Conservation (phyloP, 1,140 invertebrate species). For the Drosophila eugracilis region DNA sequence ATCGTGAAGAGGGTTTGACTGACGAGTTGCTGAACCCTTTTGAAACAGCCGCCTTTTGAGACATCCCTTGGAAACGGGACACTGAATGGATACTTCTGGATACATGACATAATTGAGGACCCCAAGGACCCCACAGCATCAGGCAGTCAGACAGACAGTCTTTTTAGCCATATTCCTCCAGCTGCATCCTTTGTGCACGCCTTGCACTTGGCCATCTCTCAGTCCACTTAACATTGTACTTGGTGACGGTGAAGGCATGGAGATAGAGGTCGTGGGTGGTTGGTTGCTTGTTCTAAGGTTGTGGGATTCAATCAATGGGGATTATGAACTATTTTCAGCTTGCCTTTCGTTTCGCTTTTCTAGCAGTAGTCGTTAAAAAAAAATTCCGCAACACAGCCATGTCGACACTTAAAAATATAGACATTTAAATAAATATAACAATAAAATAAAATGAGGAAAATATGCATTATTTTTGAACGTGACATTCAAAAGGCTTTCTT, state of each 20-base stretch:
- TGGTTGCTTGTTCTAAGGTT: conserved; percentile 2
- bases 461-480: neutral
- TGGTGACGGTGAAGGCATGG: neutral
- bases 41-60: conserved; percentile 2
- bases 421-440: neutral
- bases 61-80: neutral
- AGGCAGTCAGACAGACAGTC: conserved; percentile 9
- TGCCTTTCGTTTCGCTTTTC: conserved; percentile 19
- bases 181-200: conserved; percentile 25
- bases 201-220: neutral
- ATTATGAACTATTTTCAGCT: conserved; percentile 73
- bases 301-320: conserved; percentile 63
- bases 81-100: conserved; percentile 11
- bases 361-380: neutral
- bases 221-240: conserved; percentile 39
- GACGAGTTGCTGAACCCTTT: neutral
- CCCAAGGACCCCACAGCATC: conserved; percentile 1
- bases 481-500: neutral
- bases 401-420: neutral
- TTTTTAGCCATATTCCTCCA: conserved; percentile 19
- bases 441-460: neutral
- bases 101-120: conserved; percentile 37
- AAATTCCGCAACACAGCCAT: neutral
- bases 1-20: neutral
- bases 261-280: neutral